Conservation (phyloP, 1,140 invertebrate genomes). For the Diploscapter pachys region DNA sequence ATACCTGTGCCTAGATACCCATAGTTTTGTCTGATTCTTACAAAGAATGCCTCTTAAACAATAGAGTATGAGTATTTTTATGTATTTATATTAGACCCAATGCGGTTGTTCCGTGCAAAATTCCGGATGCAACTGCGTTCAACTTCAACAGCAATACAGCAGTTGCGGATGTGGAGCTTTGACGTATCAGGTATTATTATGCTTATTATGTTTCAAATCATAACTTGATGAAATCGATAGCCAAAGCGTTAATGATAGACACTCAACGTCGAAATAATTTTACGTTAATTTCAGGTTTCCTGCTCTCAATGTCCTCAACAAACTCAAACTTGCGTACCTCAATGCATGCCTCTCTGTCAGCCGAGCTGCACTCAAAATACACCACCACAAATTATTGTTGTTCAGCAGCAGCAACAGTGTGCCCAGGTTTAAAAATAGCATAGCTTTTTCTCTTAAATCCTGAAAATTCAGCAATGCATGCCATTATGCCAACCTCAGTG, state of each 20-base stretch:
- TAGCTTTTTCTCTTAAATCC: too few relatives aligned
- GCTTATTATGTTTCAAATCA: too few relatives aligned
- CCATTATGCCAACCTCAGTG: constrained; percentile 39
- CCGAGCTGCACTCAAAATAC: constrained; percentile 24
- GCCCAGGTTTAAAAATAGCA: not conserved
- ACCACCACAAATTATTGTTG: constrained; percentile 23
- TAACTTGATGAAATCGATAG: too few relatives aligned
- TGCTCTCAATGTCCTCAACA: constrained; percentile 2
- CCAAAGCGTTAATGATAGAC: too few relatives aligned
- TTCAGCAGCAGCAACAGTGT: constrained; percentile 34
- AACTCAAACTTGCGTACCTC: constrained; percentile 24
- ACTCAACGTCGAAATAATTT: too few relatives aligned
- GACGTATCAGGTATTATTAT: constrained; percentile 25
- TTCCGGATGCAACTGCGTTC: constrained; percentile 32
- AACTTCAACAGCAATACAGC: constrained; percentile 33
- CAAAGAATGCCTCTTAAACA: too few relatives aligned
- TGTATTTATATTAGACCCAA: constrained; percentile 12
- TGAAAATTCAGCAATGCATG: constrained; percentile 22
- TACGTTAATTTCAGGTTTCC: too few relatives aligned
- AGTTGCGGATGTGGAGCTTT: constrained; percentile 36
- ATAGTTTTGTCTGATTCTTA: too few relatives aligned
- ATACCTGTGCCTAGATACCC: too few relatives aligned
- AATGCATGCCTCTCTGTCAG: constrained; percentile 29
- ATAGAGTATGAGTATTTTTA: too few relatives aligned
- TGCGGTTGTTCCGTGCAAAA: constrained; percentile 29